Percentiles rank a stretch among this genome's conserved stretches.
Conservation (phyloP, 2,113 vertebrate species). For the Aegithalos caudatus region DNA sequence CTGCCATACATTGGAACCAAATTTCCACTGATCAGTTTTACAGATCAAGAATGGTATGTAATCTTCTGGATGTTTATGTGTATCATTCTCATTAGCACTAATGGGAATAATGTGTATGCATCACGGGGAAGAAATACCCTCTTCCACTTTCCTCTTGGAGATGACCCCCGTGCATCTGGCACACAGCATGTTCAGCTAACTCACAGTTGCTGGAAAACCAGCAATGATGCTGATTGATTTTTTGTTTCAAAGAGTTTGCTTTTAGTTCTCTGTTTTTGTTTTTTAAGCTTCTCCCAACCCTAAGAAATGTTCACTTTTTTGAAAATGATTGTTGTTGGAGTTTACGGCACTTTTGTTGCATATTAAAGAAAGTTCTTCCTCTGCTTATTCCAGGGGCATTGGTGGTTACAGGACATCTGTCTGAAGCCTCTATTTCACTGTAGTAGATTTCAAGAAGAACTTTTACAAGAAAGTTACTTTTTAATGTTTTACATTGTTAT, state of each 20-base stretch:
- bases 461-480: conserved; percentile 75
- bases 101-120: conserved; percentile 52
- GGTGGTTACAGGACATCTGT: conserved; percentile 65
- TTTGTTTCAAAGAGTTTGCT: conserved; percentile 39
- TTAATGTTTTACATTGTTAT: conserved; percentile 70
- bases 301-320: conserved; percentile 46
- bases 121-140: conserved; percentile 39
- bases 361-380: conserved; percentile 67
- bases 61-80: conserved; percentile 64
- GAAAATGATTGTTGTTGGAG: conserved; percentile 53
- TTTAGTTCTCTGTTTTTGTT: conserved; percentile 34
- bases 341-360: conserved; percentile 26
- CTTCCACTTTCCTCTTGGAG: conserved; percentile 16
- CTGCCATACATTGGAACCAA: conserved; percentile 61
- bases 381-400: conserved; percentile 67
- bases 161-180: conserved; percentile 19
- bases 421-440: conserved; percentile 65
- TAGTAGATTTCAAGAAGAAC: conserved; percentile 73
- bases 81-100: conserved; percentile 64
- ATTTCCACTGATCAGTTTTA: conserved; percentile 65
- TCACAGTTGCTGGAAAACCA: conserved; percentile 61
- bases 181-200: conserved; percentile 48
- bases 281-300: conserved; percentile 59
- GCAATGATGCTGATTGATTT: conserved; percentile 43
- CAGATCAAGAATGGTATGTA: conserved; percentile 65